Evolutionary conservation across 2,797 vertebrate species (phyloP), one percentile per base, ranked within the genome.

Genomic region (Nyctalus aviator): DNA sequence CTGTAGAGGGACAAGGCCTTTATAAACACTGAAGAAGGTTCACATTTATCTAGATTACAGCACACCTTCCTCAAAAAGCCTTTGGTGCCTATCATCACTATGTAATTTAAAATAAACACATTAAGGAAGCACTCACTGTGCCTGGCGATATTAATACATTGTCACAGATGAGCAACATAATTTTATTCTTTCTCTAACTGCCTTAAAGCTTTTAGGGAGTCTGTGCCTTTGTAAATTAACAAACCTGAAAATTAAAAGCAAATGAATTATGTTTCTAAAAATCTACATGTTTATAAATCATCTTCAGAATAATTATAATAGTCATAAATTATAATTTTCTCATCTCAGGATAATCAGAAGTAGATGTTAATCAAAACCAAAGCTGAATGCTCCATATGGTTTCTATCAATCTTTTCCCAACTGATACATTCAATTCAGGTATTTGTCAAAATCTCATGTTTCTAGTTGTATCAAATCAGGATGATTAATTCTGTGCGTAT

Each of bases 161-260:
- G 53, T 83, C 53, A 88, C 68, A 85, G 78, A 94, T n/a, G 30
- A 88, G 35, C 62, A 90, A 94, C 48, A 59, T 77, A 83, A 92
- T 95, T 95, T 84, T 78, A 92, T 89, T 48, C 86, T 62, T 89
- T 71, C 57, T 95, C 55, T 89, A 84, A 93, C 59, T 82, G n/a
- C 79, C 46, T 89, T 82, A 91, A 75, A 95, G 46, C 66, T 89
- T 62, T 89, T 88, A 88, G 84, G 72, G 89, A 92, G 82, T 84
- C 90, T 95, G 88, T 91, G 75, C 18, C 85, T 93, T 77, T 77
- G 64, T 44, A 90, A 97, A 92, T 64, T 71, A 96, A 95, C 44
- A 93, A 44, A 46, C 83, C 62, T 95, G 95, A 68, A 93, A 91
- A 88, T 92, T 93, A 88, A 97, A 97, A 94, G 41, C 12, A 50